Evolutionary conservation across 2,113 vertebrate species (phyloP).

Genomic region (Taurulus bubalis): DNA sequence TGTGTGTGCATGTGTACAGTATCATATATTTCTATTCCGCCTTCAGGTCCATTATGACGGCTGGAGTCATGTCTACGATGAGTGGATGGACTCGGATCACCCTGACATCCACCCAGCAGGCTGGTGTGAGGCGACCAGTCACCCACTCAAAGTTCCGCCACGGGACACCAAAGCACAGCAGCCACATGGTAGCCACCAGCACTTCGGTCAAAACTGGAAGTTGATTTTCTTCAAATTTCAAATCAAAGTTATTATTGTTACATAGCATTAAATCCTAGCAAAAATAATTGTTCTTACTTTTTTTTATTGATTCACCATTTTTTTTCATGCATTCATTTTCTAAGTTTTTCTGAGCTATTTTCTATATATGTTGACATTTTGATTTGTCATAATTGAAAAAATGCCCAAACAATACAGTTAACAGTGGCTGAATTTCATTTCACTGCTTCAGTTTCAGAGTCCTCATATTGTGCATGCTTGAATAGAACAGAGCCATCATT

Average conservation of each 20-base stretch:
- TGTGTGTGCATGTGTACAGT: background rate
- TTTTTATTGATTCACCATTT: no score
- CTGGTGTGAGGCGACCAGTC: conserved; percentile 95
- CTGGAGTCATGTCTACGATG: conserved; percentile 95
- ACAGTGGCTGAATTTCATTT: no score
- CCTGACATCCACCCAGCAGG: conserved; percentile 94
- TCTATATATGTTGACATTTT: no score
- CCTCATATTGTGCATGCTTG: background rate
- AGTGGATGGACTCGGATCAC: conserved; percentile 97
- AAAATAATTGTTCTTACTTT: background rate
- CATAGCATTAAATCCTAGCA: background rate
- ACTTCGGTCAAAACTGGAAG: conserved; percentile 2
- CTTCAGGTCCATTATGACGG: conserved; percentile 95
- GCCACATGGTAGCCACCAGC: conserved; percentile 67
- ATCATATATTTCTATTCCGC: conserved; percentile 10
- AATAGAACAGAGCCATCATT: background rate
- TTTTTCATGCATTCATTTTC: no score
- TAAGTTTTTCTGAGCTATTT: no score
- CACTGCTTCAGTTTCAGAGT: background rate
- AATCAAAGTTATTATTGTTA: background rate
- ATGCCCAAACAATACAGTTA: no score
- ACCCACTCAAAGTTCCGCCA: conserved; percentile 91
- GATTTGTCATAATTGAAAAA: no score
- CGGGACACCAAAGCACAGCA: conserved; percentile 80
- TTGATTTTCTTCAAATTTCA: background rate